Base-by-base conservation (phyloP, 2,113 vertebrate genomes). In the Takifugu bimaculatus region DNA sequence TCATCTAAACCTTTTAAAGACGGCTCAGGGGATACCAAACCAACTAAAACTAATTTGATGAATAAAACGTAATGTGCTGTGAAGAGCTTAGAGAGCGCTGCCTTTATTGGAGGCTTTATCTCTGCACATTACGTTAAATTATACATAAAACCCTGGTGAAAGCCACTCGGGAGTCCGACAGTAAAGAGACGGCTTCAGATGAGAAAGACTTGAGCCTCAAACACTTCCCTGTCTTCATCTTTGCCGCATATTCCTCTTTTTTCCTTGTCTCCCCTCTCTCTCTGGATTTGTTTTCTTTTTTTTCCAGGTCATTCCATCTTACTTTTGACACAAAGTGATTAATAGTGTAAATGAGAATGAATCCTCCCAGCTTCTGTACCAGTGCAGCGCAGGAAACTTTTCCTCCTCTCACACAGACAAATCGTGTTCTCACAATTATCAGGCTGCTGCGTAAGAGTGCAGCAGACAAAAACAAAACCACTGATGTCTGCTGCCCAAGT, bases 1-100 rank as follows among this genome's bases (percentile, higher is more conserved):
- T 90, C 83, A 89, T 90, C 80, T 67, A 68, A 87, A 88, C 86
- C 86, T 88, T 89, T 88, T 87, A 88, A 89, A 88, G 86, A 71
- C 70, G 77, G 81, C 88, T 85, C 86, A 72, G 67, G 87, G 89
- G 84, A 89, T 76, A 82, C 80, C 81, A 86, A 82, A 80, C 79
- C 79, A 83, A 88, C 82, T 81, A 79, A 81, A 86, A 84, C 79
- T 90, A 89, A 91, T 90, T 87, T 90, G 87, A 89, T 85, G 87
- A 91, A 90, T 89, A 89, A 88, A 90, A 82, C 29, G 69, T 88
- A 89, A 90, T 80, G 85, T 61, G 80, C 79, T 86, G 68, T 88
- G 83, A 90, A 87, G 85, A 80, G 78, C 81, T 89, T 77, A 82
- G 77, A 82, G 81, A 79, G 77, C 60, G 60, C 60, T 35, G 83